Conservation (phyloP, 2,888 invertebrate species). For the Periphyllus acericola region DNA sequence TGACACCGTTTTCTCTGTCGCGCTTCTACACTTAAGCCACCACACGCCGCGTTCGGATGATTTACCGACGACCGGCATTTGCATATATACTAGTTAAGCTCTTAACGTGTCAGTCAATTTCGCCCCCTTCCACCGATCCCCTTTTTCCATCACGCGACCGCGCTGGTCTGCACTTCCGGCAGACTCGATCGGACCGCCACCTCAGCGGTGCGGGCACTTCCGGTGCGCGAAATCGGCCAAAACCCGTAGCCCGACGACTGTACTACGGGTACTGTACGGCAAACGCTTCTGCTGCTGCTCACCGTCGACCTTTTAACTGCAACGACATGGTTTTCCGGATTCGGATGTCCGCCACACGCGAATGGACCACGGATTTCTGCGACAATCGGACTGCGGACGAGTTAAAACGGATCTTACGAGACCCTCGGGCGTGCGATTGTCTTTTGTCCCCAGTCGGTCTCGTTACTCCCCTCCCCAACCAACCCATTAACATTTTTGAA, state of each 20-base stretch:
- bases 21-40: conserved; percentile 28
- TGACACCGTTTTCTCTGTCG: background rate
- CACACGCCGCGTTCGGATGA: conserved; percentile 30
- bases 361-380: too few relatives aligned
- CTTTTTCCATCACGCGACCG: background rate
- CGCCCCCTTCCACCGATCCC: background rate
- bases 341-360: too few relatives aligned
- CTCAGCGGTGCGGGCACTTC: background rate
- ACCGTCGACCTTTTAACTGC: too few relatives aligned
- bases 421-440: too few relatives aligned
- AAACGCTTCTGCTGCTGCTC: too few relatives aligned
- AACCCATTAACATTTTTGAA: too few relatives aligned
- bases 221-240: background rate
- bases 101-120: conserved; percentile 59
- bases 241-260: background rate
- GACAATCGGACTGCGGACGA: too few relatives aligned
- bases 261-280: background rate
- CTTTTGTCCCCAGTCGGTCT: too few relatives aligned
- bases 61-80: conserved; percentile 50
- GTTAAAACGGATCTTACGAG: too few relatives aligned
- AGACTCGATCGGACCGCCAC: background rate
- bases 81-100: conserved; percentile 47
- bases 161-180: background rate
- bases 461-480: too few relatives aligned
- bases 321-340: too few relatives aligned